phyloP scores from a whole-genome alignment of 2,113 vertebrate genomes.

The Centrocercus urophasianus region DNA sequence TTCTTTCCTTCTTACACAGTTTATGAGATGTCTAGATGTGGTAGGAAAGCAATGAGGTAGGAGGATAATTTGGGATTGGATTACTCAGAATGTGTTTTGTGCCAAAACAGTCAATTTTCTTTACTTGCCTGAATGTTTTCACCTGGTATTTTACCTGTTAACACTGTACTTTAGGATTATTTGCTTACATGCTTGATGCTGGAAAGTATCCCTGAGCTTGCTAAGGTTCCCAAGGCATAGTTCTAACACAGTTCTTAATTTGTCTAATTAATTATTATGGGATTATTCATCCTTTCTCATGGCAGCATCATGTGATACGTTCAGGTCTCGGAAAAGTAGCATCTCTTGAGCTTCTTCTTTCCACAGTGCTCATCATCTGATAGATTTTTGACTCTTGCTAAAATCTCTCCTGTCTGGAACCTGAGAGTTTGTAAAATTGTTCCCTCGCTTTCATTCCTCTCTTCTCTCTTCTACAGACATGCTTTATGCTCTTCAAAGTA shows the following conservation, averaged over 20 bases:
- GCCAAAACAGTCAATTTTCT: not conserved
- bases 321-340: not conserved
- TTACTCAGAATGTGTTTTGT: not conserved
- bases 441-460: not conserved
- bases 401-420: not conserved
- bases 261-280: not conserved
- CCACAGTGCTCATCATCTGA: not conserved
- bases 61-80: not conserved
- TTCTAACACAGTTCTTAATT: not conserved
- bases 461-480: not conserved
- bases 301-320: not conserved
- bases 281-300: not conserved
- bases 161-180: not conserved
- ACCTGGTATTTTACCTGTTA: not conserved
- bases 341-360: not conserved
- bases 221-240: not conserved
- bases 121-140: not conserved
- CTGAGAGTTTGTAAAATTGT: not conserved
- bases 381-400: not conserved
- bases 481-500: not conserved
- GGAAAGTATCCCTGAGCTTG: not conserved
- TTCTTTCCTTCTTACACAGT: not conserved
- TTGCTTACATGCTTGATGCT: not conserved
- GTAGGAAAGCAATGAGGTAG: not conserved
- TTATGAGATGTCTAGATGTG: not conserved